Base-by-base conservation (phyloP, 2,888 invertebrate genomes). In the Neoascia interrupta region DNA sequence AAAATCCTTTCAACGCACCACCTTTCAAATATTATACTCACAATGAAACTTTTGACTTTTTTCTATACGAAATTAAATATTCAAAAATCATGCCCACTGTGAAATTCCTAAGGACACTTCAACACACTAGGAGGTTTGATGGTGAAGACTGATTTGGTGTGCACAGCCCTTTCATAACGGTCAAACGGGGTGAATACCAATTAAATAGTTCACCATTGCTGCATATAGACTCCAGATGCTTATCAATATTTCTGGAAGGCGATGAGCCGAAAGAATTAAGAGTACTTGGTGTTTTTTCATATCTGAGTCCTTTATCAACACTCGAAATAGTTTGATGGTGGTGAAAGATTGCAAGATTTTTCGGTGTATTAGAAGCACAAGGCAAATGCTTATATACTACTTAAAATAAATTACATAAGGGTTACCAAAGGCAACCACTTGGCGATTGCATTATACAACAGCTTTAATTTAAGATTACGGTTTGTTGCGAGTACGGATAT, bases 171-270 rank as follows among this genome's bases (percentile, higher is more conserved):
- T 70, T 43, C n/a, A n/a, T 31, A 73, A 73, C 68, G 79, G 79
- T 79, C 79, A 79, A 73, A 73, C 73, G 51, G 79, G 79, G 79
- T 79, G 79, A 79, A 79, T 68, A 79, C 45, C 49, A 73, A 56
- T 79, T 66, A 72, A 61, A 56, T 37, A 60, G 39, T 56, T 61
- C 41, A 16, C 15, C 61, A 51, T 28, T 43, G 16, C 31, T 45
- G 10, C 23, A 41, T n/a, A n/a, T n/a, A n/a, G n/a, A 53, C 23
- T 21, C 26, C 64, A 68, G 79, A 79, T 79, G 73, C 43, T 63
- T 79, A 79, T 79, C 79, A 66, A 49, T 37, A 53, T 58, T 70
- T 61, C 54, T 56, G 41, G 61, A 61, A 79, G 79, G 79, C 79
- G 79, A 79, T 73, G 73, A 73, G 66, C 61, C 45, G 79, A 73